A percentile compares a stretch with the other conserved stretches of the same genome.
phyloP scores from a whole-genome alignment of 2,113 vertebrate genomes.

The Phyllopteryx taeniolatus region DNA sequence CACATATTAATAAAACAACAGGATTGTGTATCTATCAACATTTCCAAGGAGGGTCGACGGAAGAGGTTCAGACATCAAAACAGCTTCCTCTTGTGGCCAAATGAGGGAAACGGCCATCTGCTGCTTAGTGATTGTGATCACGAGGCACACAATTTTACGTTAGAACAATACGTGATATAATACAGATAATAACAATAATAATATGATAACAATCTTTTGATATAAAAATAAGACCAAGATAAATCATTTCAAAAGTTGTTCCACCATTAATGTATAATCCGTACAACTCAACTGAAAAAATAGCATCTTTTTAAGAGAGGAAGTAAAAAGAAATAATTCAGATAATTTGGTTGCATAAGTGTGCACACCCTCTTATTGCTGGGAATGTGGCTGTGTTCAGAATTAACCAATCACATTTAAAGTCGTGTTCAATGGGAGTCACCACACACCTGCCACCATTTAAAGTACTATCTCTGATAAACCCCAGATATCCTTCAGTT shows the following conservation, averaged over 20 bases:
- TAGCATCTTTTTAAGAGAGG: too few species aligned
- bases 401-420: too few species aligned
- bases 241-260: background rate
- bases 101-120: constrained; percentile 26
- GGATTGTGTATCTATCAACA: background rate
- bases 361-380: too few species aligned
- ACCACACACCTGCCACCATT: too few species aligned
- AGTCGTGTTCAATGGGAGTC: too few species aligned
- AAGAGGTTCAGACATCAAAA: constrained; percentile 24
- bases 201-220: background rate
- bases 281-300: too few species aligned
- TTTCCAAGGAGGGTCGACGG: background rate
- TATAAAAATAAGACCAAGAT: background rate
- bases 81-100: constrained; percentile 51
- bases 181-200: background rate
- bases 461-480: too few species aligned
- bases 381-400: too few species aligned
- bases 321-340: too few species aligned
- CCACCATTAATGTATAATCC: too few species aligned
- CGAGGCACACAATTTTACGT: background rate
- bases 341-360: too few species aligned
- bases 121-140: constrained; percentile 6
- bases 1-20: background rate
- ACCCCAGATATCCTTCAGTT: too few species aligned
- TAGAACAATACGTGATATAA: background rate